Evolutionary conservation across 1,140 invertebrate genomes (phyloP), one percentile per base, ranked within the genome.

Genomic region (Paralvinella palmiformis): DNA sequence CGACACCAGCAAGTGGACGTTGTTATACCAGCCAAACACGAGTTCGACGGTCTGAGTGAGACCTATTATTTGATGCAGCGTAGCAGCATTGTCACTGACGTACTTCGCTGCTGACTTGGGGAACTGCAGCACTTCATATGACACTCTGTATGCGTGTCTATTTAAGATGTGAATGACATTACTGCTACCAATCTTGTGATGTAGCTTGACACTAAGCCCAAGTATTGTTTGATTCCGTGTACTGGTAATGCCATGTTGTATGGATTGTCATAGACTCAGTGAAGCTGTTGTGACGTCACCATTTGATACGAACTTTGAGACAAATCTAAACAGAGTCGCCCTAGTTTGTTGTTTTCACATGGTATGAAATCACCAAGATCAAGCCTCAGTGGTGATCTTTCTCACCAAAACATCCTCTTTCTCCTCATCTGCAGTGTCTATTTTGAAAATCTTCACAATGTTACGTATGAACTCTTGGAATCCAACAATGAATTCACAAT

Each of bases 101-200:
- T 56, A 32, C 53, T 56, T 56, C 17, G 53, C 53, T n/a, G 53
- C 53, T 31, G 4, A 56, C 31, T 56, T 56, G 4, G 20, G 53
- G 3, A 56, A 56, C 53, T 17, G 22, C 20, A 56, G 53, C 17
- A 56, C 4, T 29, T 56, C 24, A 56, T 56, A 56, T 6, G 22
- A 29, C 17, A 56, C 53, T 27, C 20, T 56, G 53, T 56, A 56
- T 17, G 20, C 53, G 31, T 56, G 53, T 6, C 31, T 29, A 56
- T 56, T 5, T 32, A 56, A 56, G 4, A 56, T 4, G 4, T 56
- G 2, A 56, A 56, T 56, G 53, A 56, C 20, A 24, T 56, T n/a
- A 10, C 37, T 41, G 37, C 37, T 41, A n/a, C 37, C 37, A 41
- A 65, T 20, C 74, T 59, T 48, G 45, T 48, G 45, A 48, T 48